Conservation (phyloP, 2,113 vertebrate genomes). For the Brachypteracias leptosomus region DNA sequence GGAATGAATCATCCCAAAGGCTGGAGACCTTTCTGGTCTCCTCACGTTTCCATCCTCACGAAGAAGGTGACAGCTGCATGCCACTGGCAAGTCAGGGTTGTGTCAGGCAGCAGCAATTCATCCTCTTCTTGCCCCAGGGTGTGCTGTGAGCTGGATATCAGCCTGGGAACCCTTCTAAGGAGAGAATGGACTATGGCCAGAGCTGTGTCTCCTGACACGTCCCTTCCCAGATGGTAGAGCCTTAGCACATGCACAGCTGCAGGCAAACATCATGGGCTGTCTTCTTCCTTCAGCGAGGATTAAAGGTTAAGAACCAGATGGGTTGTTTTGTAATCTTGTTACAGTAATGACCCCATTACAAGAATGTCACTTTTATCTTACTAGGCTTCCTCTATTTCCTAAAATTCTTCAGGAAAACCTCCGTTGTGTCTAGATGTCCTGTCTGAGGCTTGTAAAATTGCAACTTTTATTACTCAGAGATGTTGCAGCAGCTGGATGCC, state of each 20-base stretch:
- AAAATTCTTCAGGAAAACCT: neutral
- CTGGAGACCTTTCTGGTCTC: neutral
- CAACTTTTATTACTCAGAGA: neutral
- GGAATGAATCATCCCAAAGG: neutral
- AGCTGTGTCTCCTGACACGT: fast-evolving
- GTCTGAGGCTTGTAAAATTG: neutral
- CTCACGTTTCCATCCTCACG: neutral
- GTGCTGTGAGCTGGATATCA: neutral
- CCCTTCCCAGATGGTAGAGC: neutral
- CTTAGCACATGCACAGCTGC: neutral
- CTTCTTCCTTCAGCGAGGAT: neutral
- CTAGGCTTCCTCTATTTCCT: neutral
- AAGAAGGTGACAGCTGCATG: neutral
- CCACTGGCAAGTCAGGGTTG: neutral
- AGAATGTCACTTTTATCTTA: neutral
- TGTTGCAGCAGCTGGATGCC: neutral
- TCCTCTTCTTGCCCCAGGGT: neutral
- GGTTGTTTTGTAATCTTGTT: neutral
- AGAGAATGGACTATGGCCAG: neutral
- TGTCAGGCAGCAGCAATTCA: neutral
- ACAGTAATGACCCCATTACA: neutral
- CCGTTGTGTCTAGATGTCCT: neutral
- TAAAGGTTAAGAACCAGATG: neutral
- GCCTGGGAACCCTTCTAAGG: neutral
- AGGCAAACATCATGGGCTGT: neutral